Base-by-base conservation (phyloP, 2,888 invertebrate species). In the Ochropleura leucogaster region DNA sequence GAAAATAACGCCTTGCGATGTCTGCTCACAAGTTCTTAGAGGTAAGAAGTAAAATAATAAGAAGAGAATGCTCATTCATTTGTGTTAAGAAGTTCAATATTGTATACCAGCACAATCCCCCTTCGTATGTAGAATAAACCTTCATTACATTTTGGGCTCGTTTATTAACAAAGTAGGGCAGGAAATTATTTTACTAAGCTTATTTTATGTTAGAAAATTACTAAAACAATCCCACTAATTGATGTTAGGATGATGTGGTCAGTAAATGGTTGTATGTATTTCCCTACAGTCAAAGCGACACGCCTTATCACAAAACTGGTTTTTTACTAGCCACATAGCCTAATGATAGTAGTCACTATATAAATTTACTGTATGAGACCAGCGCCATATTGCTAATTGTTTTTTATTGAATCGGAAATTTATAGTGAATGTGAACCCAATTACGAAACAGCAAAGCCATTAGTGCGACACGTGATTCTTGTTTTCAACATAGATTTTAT, bases 1-100 rank as follows among this genome's bases (percentile, higher is more conserved):
- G 96, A 99, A 99, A 96, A 99, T 99, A 89, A 99, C 99, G 64
- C 99, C 99, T 47, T 99, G 99, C 95, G 99, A 99, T 94, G 98
- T 98, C 86, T 99, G 99, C 95, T 98, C 98, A 79, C 98, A 99
- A 97, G 98, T 99, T 72, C 97, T 99, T 74, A 97, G 99, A 97
- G 98, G 98, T 98, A 96, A 81, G 84, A 57, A 79, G 20, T 47
- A 7, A 51, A 51, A 69, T 59, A 64, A 42, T 14, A 42, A 30
- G 14, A 1, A 20, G 1, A 20, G 30, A 20, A 49, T 47, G 3
- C 40, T 44, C 5, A 57, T 49, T 76, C 12, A 62, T 66, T 67
- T 9, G 14, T 62, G 3, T 20, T 55, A 44, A 42, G 18, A 65
- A 49, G 47, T 16, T 44, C 12, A 65, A 65, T 18, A 65, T 57